phyloP scores from a whole-genome alignment of 2,888 invertebrate genomes.

The Pachydiplax longipennis region DNA sequence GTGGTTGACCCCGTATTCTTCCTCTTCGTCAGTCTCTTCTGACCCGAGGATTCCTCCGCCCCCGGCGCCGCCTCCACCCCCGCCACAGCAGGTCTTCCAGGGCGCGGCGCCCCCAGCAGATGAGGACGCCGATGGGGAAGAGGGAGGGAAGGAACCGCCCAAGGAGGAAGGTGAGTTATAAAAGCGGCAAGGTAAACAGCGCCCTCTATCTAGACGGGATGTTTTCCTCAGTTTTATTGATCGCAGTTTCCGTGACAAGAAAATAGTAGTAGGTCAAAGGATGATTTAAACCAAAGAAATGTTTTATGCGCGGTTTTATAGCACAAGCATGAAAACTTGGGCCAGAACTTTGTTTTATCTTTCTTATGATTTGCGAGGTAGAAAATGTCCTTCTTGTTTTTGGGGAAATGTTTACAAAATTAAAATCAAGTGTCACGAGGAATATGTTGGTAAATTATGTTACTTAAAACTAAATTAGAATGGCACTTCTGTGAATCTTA shows the following conservation, averaged over 20 bases:
- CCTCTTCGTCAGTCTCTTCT: neutral
- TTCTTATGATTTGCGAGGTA: too few relatives aligned
- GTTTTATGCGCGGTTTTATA: too few relatives aligned
- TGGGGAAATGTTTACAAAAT: too few relatives aligned
- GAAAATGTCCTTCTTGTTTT: too few relatives aligned
- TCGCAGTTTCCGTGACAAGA: constrained; percentile 12
- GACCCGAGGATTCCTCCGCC: constrained; percentile 21
- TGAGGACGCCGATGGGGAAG: constrained; percentile 27
- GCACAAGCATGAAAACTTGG: too few relatives aligned
- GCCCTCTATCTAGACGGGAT: constrained; percentile 52
- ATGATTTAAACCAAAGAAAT: too few relatives aligned
- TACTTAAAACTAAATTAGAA: too few relatives aligned
- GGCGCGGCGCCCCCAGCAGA: constrained; percentile 41
- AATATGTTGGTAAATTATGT: too few relatives aligned
- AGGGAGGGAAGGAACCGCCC: constrained; percentile 8
- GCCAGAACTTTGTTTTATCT: too few relatives aligned
- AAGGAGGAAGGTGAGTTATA: constrained; percentile 2
- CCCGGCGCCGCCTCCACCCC: constrained; percentile 21
- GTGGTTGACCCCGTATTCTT: constrained; percentile 53
- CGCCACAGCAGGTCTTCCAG: constrained; percentile 22
- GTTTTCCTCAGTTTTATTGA: constrained; percentile 47
- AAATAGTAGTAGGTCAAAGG: too few relatives aligned
- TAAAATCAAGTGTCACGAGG: too few relatives aligned
- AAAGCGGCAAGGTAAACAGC: constrained; percentile 32
- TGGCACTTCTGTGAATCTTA: too few relatives aligned